A percentile compares a stretch with the other conserved stretches of the same genome.
Conservation (phyloP, 2,797 vertebrate species). For the Phataginus tetradactyla region DNA sequence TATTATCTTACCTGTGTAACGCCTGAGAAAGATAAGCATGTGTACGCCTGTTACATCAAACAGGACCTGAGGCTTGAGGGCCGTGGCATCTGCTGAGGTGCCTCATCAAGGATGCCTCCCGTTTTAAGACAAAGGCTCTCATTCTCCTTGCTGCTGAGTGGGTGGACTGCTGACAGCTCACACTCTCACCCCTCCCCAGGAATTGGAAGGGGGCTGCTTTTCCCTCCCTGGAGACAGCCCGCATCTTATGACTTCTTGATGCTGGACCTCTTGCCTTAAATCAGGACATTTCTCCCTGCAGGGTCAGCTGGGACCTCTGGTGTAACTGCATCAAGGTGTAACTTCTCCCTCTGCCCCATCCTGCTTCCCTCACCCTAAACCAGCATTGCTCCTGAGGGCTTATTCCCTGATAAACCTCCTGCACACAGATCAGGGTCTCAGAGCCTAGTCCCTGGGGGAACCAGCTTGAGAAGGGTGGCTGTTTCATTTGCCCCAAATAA, state of each 20-base stretch:
- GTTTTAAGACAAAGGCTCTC: not conserved
- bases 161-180: too few species aligned
- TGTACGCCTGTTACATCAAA: not conserved
- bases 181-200: too few species aligned
- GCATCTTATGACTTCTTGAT: not conserved
- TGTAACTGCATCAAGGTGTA: rapidly evolving
- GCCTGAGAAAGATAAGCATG: not conserved
- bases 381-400: rapidly evolving
- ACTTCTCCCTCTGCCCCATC: not conserved
- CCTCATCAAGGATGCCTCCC: rapidly evolving
- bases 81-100: rapidly evolving
- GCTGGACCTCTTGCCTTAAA: not conserved
- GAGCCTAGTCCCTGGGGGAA: not conserved
- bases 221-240: rapidly evolving
- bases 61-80: not conserved
- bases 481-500: not conserved
- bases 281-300: not conserved
- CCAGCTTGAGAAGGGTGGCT: not conserved
- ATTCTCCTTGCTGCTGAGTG: not conserved
- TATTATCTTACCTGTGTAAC: not conserved
- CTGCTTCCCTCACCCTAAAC: too few species aligned
- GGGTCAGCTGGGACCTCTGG: not conserved
- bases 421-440: not conserved
- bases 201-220: not conserved
- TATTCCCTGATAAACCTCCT: too few species aligned